Evolutionary conservation across 2,888 invertebrate genomes (phyloP), one percentile per base, ranked within the genome.

Genomic region (Cephonodes hylas): DNA sequence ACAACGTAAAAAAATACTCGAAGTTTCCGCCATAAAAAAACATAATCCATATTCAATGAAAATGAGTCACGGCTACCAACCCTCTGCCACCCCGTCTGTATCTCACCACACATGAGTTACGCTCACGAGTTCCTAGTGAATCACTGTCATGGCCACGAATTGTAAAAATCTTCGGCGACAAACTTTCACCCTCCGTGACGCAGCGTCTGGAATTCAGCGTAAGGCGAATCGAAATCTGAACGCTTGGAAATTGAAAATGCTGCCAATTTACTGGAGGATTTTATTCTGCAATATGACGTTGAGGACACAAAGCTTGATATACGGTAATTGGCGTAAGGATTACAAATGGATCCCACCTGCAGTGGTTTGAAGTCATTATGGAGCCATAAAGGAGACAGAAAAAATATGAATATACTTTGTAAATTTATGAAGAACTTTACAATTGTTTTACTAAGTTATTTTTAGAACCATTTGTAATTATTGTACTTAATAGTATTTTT

Each of bases 51-150:
- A 20, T 48, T 20, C 15, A 27, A 7, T 10, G 27, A 1, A 31
- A 53, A 53, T 27, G 8, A 27, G 8, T 27, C 27, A 27, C 27
- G 27, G 31, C 27, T 31, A 31, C 18, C 53, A 53, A 53, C 53
- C 27, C 18, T 18, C 31, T 53, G 3, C 53, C 8, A 18, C 53
- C 53, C 48, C 31, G 72, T 70, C 70, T n/a, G n/a, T 60, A 64
- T 76, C 73, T 73, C 79, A 73, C 76, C 79, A 64, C 72, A 68
- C 62, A 63, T 67, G 64, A 66, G 66, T 68, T 66, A 65, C 59
- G 61, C 68, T 65, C 66, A 64, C 65, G 66, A 67, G 62, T 60
- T 63, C 45, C 59, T 56, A 58, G 63, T 73, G 75, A 74, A 68
- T 75, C 73, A 75, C 67, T 31, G 53, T 53, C 53, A 31, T 31